Evolutionary conservation across 2,797 vertebrate genomes (phyloP).

Genomic region (Rhynchonycteris naso): DNA sequence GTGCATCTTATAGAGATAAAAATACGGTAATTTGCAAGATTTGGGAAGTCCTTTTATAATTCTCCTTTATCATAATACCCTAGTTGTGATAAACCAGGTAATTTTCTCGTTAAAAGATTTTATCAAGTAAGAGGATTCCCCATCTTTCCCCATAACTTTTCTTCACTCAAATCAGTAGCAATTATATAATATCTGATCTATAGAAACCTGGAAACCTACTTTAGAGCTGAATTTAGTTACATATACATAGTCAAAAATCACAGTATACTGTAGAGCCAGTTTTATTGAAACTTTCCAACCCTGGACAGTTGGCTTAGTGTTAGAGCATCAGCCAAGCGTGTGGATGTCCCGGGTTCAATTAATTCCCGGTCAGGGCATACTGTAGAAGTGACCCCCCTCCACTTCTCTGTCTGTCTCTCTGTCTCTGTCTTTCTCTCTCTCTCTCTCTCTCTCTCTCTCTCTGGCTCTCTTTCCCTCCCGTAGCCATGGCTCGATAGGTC

Average conservation of each 20-base stretch:
- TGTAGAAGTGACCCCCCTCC: too few relatives aligned
- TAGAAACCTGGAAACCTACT: not conserved
- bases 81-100: not conserved
- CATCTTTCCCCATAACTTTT: constrained; percentile 15
- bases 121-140: not conserved
- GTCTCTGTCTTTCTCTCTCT: too few relatives aligned
- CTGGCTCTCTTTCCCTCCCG: too few relatives aligned
- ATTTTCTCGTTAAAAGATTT: constrained; percentile 23
- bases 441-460: too few relatives aligned
- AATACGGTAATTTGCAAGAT: constrained; percentile 17
- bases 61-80: constrained; percentile 22
- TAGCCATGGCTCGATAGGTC: too few relatives aligned
- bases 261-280: not conserved
- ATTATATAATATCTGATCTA: not conserved
- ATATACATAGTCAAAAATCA: not conserved
- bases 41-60: constrained; percentile 27
- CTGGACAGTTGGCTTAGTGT: too few relatives aligned
- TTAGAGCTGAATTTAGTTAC: not conserved
- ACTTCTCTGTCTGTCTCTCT: too few relatives aligned
- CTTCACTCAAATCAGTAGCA: not conserved
- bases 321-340: too few relatives aligned
- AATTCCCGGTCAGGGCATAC: too few relatives aligned
- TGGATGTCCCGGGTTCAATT: too few relatives aligned
- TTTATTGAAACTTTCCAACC: not conserved
- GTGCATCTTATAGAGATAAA: too few relatives aligned